A percentile compares a stretch with the other conserved stretches of the same genome.
Conservation (phyloP, 2,113 vertebrate genomes). For the Lepus europaeus region DNA sequence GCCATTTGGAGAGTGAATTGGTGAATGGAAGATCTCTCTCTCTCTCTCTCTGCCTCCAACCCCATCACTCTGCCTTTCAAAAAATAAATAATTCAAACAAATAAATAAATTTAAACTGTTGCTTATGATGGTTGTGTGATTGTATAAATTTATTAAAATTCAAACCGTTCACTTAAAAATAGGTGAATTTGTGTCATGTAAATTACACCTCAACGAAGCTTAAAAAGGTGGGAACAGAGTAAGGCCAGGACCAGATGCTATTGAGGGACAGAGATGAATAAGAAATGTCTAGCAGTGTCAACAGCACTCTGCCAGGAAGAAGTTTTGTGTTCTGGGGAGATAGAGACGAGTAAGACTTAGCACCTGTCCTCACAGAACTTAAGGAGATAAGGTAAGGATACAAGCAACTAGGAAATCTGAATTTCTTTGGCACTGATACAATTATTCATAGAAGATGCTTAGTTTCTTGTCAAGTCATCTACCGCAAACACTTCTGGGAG, state of each 20-base stretch:
- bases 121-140: background rate
- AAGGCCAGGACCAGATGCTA: background rate
- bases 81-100: no score
- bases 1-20: no score
- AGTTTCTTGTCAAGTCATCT: background rate
- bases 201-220: background rate
- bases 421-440: background rate
- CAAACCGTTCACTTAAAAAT: background rate
- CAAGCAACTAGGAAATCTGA: background rate
- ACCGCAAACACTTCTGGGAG: background rate
- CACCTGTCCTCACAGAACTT: background rate
- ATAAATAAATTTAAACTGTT: no score
- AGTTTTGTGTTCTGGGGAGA: background rate
- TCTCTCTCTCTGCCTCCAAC: no score
- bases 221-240: background rate
- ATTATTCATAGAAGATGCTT: background rate
- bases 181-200: background rate
- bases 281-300: background rate
- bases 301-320: background rate
- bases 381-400: background rate
- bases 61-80: no score
- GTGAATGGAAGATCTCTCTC: no score
- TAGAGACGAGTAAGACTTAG: background rate
- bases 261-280: background rate
- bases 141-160: conserved; percentile 15